Evolutionary conservation across 2,113 vertebrate species (phyloP), one percentile per base, ranked within the genome.

Genomic region (Rhabdomys dilectus): DNA sequence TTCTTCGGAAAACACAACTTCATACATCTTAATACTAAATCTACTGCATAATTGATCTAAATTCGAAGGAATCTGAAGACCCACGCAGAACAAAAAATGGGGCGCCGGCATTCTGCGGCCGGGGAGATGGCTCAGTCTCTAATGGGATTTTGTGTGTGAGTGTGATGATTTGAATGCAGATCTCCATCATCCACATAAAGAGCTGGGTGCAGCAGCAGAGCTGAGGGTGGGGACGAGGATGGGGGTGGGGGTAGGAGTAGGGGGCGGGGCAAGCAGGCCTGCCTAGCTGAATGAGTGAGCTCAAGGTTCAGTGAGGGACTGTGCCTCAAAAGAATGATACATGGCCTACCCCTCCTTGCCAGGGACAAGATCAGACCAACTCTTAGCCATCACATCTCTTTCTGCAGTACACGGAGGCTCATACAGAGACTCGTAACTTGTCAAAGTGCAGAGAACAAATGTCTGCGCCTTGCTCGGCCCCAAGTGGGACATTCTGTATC

Each of bases 1-100:
- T 91, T 96, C 93, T 86, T 96, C 89, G 66, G 88, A 93, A 97
- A 95, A 96, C 42, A 90, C 70, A 77, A 66, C 53, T 91, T 88
- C 64, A 82, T 82, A 42, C 91, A 81, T 97, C 94, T 97, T 91
- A 92, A 90, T 87, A n/a, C 51, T 92, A 45, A 70, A 53, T 84
- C 89, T 95, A 75, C 72, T 77, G 80, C 42, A 12, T 91, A 92
- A 95, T n/a, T 92, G 81, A 90, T 94, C 95, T 93, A 81, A 90
- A 91, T 76, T 51, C 51, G 80, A 75, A 78, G 34, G 70, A 93
- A 76, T 84, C n/a, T 68, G 22, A 48, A 70, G 5, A 39, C 22
- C 1, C 22, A 48, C 22, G 4, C n/a, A 62, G 15, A 60, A 62
- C n/a, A 62, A 84, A 62, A 62, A 84, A 10, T 8, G 13, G 24